phyloP scores from a whole-genome alignment of 2,888 invertebrate genomes.

The Pheosia tremula region DNA sequence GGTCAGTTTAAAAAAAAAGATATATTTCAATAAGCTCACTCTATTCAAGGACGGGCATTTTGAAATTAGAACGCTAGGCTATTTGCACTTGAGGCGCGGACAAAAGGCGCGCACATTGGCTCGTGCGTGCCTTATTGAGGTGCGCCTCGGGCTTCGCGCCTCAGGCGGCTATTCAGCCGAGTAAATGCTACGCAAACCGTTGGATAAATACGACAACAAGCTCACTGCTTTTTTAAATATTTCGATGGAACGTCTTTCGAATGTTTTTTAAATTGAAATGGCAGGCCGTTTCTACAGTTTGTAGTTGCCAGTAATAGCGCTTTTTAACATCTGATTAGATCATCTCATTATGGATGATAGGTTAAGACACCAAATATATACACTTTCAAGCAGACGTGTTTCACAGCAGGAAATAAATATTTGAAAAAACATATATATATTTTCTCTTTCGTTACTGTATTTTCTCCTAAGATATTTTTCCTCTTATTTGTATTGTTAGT shows the following conservation, averaged over 20 bases:
- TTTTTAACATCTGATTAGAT: too few species aligned
- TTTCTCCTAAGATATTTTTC: too few species aligned
- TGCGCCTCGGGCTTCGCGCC: slow-evolving; percentile 39
- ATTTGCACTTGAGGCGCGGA: slow-evolving; percentile 72
- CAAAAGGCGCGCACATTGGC: slow-evolving; percentile 55
- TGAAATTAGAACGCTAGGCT: slow-evolving; percentile 76
- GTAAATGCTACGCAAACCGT: slow-evolving; percentile 49
- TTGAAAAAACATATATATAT: too few species aligned
- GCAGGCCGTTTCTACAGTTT: too few species aligned
- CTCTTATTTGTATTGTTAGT: too few species aligned
- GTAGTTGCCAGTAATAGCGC: background rate
- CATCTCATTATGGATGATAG: too few species aligned
- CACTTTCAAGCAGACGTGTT: too few species aligned
- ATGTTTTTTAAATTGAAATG: slow-evolving; percentile 1
- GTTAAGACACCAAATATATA: too few species aligned
- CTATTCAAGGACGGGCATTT: slow-evolving; percentile 60
- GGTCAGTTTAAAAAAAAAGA: background rate
- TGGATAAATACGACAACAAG: slow-evolving; percentile 42
- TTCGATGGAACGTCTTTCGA: slow-evolving; percentile 6
- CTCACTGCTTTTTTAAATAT: slow-evolving; percentile 24
- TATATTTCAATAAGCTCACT: slow-evolving; percentile 57
- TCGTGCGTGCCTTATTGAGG: slow-evolving; percentile 61
- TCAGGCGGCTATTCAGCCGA: slow-evolving; percentile 47
- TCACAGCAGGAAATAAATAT: too few species aligned
- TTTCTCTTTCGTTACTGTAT: too few species aligned